phyloP scores from a whole-genome alignment of 2,888 invertebrate species.

The Idaea straminata region DNA sequence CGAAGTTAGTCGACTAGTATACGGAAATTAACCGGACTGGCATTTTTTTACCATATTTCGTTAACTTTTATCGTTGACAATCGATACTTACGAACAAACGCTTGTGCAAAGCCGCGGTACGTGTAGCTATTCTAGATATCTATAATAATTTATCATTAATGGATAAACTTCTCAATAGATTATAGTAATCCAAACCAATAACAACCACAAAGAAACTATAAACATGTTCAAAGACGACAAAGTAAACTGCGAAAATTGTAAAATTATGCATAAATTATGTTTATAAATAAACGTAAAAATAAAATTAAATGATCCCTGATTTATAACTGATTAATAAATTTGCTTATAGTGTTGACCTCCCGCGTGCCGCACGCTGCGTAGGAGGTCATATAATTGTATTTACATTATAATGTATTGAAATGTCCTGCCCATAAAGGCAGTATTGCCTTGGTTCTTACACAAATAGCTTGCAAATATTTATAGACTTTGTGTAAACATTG shows the following conservation, averaged over 20 bases:
- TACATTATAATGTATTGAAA: conserved; percentile 6
- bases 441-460: conserved; percentile 5
- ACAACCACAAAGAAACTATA: not conserved
- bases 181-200: not conserved
- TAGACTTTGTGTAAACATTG: not conserved
- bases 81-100: too few species aligned
- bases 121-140: too few species aligned
- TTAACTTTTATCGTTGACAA: too few species aligned
- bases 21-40: too few species aligned
- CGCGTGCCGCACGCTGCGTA: not conserved
- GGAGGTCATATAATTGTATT: conserved; percentile 2
- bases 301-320: conserved; percentile 12
- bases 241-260: not conserved
- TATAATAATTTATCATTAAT: not conserved
- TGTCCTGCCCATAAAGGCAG: conserved; percentile 4
- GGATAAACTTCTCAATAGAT: not conserved
- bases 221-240: not conserved
- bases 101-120: too few species aligned
- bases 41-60: too few species aligned
- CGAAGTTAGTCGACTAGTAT: too few species aligned
- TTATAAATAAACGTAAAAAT: conserved; percentile 8
- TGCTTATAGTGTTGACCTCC: conserved; percentile 1
- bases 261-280: not conserved
- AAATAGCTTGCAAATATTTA: not conserved
- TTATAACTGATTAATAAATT: conserved; percentile 4